phyloP scores from a whole-genome alignment of 2,797 vertebrate species.

The Odontamblyopus rebecca region DNA sequence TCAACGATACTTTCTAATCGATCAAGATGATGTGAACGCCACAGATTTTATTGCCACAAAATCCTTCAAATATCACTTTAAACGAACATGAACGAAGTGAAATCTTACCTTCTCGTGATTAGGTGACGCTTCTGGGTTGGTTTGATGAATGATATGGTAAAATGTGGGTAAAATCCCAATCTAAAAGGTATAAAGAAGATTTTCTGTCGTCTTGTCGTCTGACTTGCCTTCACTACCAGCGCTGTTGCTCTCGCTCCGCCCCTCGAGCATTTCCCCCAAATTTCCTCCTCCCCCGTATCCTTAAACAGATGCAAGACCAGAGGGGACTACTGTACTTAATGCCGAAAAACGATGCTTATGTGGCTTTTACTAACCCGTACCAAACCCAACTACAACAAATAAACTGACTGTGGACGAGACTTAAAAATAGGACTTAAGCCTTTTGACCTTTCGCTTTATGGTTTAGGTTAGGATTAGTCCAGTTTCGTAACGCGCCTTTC shows the following conservation, averaged over 20 bases:
- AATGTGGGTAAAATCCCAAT: rapidly evolving
- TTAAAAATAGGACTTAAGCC: no score
- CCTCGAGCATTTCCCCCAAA: background rate
- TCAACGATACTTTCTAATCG: background rate
- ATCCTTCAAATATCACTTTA: background rate
- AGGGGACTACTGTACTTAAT: no score
- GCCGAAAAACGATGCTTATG: no score
- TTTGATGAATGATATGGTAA: background rate
- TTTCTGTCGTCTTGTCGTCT: background rate
- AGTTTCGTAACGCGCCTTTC: no score
- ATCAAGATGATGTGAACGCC: background rate
- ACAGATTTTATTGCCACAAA: background rate
- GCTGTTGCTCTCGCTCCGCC: conserved; percentile 21
- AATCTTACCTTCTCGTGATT: conserved; percentile 33
- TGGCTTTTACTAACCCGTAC: no score
- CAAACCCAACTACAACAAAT: no score
- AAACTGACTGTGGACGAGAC: no score
- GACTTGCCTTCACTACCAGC: conserved; percentile 11
- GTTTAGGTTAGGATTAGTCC: no score
- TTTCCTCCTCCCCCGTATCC: conserved; percentile 33
- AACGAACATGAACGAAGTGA: background rate
- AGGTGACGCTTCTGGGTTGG: background rate
- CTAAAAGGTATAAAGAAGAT: background rate
- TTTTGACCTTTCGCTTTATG: no score
- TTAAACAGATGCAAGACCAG: background rate